Evolutionary conservation across 1,140 invertebrate species (phyloP).

Genomic region (Charaxes varanes): DNA sequence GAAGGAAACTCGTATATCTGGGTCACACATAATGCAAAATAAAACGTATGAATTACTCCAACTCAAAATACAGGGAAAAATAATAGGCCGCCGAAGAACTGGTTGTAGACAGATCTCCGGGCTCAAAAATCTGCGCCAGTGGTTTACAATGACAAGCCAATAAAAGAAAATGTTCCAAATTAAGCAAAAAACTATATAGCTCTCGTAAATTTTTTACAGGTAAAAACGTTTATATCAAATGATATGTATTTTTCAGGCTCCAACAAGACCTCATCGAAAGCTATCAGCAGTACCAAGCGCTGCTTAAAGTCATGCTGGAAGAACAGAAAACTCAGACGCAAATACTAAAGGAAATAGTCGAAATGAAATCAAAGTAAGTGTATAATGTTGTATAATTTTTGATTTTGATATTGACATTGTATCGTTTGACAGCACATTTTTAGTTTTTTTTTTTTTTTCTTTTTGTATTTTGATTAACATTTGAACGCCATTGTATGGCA

Average conservation of each 20-base stretch:
- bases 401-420: not conserved
- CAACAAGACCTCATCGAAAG: constrained; percentile 78
- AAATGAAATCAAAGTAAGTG: constrained; percentile 42
- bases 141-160: too few relatives aligned
- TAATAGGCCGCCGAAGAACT: too few relatives aligned
- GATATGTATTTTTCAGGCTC: constrained; percentile 61
- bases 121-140: too few relatives aligned
- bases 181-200: too few relatives aligned
- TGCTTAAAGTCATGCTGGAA: constrained; percentile 82
- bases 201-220: too few relatives aligned
- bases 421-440: not conserved
- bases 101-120: too few relatives aligned
- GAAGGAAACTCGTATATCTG: constrained; percentile 1
- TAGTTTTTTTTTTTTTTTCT: not conserved
- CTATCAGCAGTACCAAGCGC: constrained; percentile 81
- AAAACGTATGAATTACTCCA: not conserved
- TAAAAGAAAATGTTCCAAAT: too few relatives aligned
- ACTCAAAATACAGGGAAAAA: too few relatives aligned
- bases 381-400: not conserved
- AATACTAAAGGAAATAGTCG: constrained; percentile 50
- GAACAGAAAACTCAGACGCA: constrained; percentile 77
- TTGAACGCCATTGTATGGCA: too few relatives aligned
- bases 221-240: not conserved
- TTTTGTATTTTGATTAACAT: not conserved
- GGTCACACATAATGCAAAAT: not conserved